Evolutionary conservation across 1,140 invertebrate genomes (phyloP), one percentile per base, ranked within the genome.

Genomic region (Archivesica marissinica): DNA sequence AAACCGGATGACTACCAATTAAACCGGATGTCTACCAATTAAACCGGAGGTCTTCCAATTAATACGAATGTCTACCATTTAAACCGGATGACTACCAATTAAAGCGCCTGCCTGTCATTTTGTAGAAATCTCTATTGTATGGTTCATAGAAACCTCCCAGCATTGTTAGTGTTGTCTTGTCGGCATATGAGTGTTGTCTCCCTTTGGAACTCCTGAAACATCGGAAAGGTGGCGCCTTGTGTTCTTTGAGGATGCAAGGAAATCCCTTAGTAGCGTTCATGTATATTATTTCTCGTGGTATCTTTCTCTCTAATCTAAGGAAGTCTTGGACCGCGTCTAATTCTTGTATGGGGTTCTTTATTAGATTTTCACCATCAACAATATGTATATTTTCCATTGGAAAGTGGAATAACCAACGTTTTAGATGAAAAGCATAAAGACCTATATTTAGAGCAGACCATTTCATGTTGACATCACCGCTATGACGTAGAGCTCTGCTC

Each of bases 141-240:
- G 97, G 97, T 89, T 96, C 95, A 93, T 98, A 99, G 93, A 98
- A 98, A 90, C 98, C 96, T 86, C 96, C 95, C 41, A 99, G 95
- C 79, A 95, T 95, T 87, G 96, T 95, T 72, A 98, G 94, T 41
- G 96, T 96, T 50, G 94, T 93, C 0, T 95, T 95, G 89, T 97
- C 95, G 82, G 98, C 97, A 81, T 96, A 95, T 7, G 97, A 97
- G 95, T 99, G 98, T 88, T 95, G 96, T n/a, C 98, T 94, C 7
- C 98, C 98, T 94, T 99, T 98, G 4, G 97, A 98, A 93, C 98
- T 98, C 56, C 97, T 97, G 47, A 99, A 94, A 94, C 98, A 99
- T 90, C 98, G 97, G 0, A 97, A 97, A 15, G 95, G 96, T 2
- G 96, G 95, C 20, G 96, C 95, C 2, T 96, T 96, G 90, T 97